Conservation (phyloP, 2,888 invertebrate species). For the Syritta pipiens region DNA sequence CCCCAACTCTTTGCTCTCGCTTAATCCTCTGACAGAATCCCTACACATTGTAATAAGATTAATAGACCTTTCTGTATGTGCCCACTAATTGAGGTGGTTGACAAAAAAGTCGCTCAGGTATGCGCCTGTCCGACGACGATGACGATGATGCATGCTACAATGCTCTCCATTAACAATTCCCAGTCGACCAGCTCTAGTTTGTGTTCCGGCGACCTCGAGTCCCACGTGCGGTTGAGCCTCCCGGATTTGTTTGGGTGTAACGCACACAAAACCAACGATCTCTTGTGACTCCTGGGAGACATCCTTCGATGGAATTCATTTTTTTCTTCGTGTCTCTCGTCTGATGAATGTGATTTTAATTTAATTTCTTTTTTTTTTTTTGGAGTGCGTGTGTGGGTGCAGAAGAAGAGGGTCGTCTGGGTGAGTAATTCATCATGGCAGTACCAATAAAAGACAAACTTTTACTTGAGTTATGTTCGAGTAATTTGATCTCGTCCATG, state of each 20-base stretch:
- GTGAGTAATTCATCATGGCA: conserved; percentile 59
- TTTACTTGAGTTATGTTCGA: conserved; percentile 31
- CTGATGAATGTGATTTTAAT: conserved; percentile 64
- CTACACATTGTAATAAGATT: conserved; percentile 60
- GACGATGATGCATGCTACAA: conserved; percentile 42
- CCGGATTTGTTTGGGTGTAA: conserved; percentile 25
- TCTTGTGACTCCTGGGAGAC: conserved; percentile 55
- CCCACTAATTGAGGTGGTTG: conserved; percentile 59
- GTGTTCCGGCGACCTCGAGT: conserved; percentile 48
- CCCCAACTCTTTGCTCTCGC: neutral
- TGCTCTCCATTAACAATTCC: conserved; percentile 46
- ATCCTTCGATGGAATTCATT: conserved; percentile 66
- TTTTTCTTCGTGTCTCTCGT: conserved; percentile 19
- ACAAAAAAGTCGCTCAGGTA: conserved; percentile 53
- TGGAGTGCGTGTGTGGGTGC: conserved; percentile 36
- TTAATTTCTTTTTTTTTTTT: conserved; percentile 33
- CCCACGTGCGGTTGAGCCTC: conserved; percentile 52
- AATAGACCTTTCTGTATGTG: conserved; percentile 52
- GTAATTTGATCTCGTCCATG: conserved; percentile 66
- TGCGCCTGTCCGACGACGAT: conserved; percentile 56
- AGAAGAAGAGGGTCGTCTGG: conserved; percentile 13
- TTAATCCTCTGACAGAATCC: conserved; percentile 55
- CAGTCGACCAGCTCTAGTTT: neutral
- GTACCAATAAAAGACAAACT: conserved; percentile 1
- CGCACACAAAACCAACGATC: neutral